These are phyloP conservation scores for Strongylocentrotus purpuratus DNA, from an alignment of 35 echinoderm and acorn worm species.

Conservation along the genomic window DNA sequence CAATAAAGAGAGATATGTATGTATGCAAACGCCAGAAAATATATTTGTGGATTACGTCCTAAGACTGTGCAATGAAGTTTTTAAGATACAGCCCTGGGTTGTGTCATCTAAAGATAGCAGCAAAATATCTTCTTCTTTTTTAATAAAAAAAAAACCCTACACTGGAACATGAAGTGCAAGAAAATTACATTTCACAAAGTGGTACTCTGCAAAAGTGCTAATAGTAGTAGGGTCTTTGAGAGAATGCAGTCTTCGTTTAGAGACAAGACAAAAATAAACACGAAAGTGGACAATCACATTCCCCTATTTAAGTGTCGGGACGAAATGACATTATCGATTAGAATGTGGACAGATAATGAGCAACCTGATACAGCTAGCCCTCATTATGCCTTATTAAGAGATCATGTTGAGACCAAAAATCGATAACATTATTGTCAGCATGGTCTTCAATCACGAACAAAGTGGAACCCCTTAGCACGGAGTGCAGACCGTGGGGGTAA, in stretches of 20 bases:
- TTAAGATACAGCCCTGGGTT: too few relatives aligned
- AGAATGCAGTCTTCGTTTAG: neutral
- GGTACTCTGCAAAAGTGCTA: too few relatives aligned
- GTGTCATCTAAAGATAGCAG: too few relatives aligned
- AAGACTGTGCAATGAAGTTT: too few relatives aligned
- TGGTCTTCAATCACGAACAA: constrained; percentile 16
- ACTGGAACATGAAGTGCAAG: too few relatives aligned
- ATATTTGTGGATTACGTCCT: too few relatives aligned
- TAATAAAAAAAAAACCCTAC: too few relatives aligned
- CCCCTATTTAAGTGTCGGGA: neutral
- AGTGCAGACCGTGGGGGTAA: neutral
- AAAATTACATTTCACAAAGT: too few relatives aligned
- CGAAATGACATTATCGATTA: neutral
- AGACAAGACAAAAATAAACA: neutral
- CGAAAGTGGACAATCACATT: neutral
- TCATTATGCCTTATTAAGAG: constrained; percentile 35
- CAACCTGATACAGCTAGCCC: neutral
- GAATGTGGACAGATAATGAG: neutral
- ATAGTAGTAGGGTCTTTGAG: neutral
- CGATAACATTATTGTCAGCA: neutral
- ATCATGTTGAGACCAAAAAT: constrained; percentile 22
- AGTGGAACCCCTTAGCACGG: neutral
- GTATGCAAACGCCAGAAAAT: too few relatives aligned
- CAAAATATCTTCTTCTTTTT: too few relatives aligned
- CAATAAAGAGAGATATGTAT: neutral